Conservation (phyloP, 1,140 invertebrate genomes). For the Holotrichia oblita region DNA sequence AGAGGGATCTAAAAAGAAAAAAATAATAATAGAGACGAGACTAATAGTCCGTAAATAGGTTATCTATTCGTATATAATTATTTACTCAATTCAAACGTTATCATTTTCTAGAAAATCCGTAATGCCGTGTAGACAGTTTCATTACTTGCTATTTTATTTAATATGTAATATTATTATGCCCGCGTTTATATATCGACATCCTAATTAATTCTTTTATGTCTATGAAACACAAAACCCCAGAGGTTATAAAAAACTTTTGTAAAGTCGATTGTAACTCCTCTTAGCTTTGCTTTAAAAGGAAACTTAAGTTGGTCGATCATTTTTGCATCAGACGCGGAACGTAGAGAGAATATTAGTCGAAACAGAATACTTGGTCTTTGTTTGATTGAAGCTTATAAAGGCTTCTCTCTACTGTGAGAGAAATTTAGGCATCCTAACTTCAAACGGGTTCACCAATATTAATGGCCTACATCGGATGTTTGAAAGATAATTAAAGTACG, state of each 20-base stretch:
- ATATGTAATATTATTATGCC: background rate
- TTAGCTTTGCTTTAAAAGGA: background rate
- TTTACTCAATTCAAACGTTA: background rate
- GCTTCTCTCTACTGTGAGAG: background rate
- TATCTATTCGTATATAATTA: too few relatives aligned
- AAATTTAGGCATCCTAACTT: slow-evolving; percentile 34
- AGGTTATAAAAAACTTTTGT: background rate
- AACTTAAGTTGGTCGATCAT: slow-evolving; percentile 12
- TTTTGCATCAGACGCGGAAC: background rate
- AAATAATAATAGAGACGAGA: too few relatives aligned
- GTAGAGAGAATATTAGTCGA: slow-evolving; percentile 26
- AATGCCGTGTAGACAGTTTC: background rate
- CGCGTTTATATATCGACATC: background rate
- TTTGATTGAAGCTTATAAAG: slow-evolving; percentile 29
- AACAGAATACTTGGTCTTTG: slow-evolving; percentile 26
- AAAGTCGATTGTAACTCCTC: background rate
- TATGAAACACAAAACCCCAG: background rate
- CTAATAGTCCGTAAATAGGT: too few relatives aligned
- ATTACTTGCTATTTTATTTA: too few relatives aligned
- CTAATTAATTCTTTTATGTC: background rate
- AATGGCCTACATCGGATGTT: slow-evolving; percentile 30
- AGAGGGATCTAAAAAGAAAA: too few relatives aligned
- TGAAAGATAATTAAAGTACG: slow-evolving; percentile 34
- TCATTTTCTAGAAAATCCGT: background rate
- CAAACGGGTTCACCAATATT: slow-evolving; percentile 33